phyloP scores from a whole-genome alignment of 2,113 vertebrate genomes.

The Tichodroma muraria region DNA sequence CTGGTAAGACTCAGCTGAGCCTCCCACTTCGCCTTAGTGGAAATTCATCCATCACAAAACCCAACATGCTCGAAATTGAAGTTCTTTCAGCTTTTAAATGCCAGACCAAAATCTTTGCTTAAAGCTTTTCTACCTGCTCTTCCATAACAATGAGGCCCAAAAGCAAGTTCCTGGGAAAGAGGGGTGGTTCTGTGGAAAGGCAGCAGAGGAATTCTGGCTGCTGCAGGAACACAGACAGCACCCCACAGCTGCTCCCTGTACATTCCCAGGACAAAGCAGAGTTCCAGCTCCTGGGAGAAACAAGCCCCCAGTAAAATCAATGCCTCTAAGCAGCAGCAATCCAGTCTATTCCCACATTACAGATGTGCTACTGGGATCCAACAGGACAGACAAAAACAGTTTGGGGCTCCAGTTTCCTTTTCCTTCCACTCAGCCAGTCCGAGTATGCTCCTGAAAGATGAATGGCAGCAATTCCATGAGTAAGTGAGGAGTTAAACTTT shows the following conservation, averaged over 20 bases:
- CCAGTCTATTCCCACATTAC: accelerated
- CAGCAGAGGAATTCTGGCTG: neutral
- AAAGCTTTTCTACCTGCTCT: neutral
- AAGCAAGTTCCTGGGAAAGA: neutral
- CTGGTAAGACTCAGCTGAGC: neutral
- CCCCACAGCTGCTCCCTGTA: accelerated
- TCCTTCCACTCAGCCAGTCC: neutral
- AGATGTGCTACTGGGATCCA: neutral
- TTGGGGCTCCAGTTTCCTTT: neutral
- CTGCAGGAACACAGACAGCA: neutral
- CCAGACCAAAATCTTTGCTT: neutral
- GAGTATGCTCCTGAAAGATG: accelerated
- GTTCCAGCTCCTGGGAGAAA: neutral
- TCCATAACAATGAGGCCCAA: neutral
- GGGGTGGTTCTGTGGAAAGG: neutral
- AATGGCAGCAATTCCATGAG: neutral
- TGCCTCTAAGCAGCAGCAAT: neutral
- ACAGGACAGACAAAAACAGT: accelerated
- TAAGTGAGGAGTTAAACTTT: neutral
- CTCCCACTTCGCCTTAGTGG: neutral
- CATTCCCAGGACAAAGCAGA: neutral
- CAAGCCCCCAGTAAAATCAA: accelerated
- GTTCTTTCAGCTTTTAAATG: neutral
- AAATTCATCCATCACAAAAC: neutral
- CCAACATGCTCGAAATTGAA: neutral